Evolutionary conservation across 2,113 vertebrate genomes (phyloP).

Genomic region (Paedocypris sp.): DNA sequence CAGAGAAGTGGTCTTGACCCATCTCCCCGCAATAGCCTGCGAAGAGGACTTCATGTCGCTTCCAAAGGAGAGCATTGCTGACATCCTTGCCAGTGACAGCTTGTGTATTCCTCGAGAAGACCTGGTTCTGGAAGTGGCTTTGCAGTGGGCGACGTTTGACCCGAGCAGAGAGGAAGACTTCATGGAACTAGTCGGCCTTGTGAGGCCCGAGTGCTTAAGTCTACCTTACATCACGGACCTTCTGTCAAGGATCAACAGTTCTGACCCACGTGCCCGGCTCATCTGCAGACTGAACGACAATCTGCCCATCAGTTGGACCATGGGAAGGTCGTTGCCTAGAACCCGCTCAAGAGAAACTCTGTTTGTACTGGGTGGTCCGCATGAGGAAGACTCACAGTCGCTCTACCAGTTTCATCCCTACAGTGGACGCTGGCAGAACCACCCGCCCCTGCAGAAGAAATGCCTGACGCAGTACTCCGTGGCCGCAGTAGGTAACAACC

Average conservation of each 20-base stretch:
- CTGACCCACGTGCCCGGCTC: conserved; percentile 60
- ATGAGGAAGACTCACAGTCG: conserved; percentile 69
- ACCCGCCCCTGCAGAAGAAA: conserved; percentile 67
- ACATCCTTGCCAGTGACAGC: conserved; percentile 66
- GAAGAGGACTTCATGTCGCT: conserved; percentile 66
- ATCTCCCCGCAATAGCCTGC: conserved; percentile 61
- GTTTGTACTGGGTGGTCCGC: conserved; percentile 73
- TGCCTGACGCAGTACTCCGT: conserved; percentile 78
- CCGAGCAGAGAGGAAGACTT: conserved; percentile 62
- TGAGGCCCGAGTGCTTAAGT: conserved; percentile 68
- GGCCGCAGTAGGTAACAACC: conserved; percentile 74
- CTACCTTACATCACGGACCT: conserved; percentile 66
- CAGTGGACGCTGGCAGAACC: conserved; percentile 68
- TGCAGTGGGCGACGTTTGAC: conserved; percentile 70
- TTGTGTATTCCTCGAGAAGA: conserved; percentile 67
- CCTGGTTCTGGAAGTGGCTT: conserved; percentile 61
- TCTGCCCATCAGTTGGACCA: conserved; percentile 65
- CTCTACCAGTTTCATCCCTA: conserved; percentile 70
- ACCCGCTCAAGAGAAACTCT: conserved; percentile 64
- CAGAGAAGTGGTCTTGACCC: conserved; percentile 65
- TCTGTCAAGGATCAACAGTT: conserved; percentile 55
- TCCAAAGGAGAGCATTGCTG: conserved; percentile 61
- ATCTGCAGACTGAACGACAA: conserved; percentile 62
- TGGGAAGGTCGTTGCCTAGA: conserved; percentile 35
- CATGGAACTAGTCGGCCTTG: conserved; percentile 62